Evolutionary conservation across 2,888 invertebrate species (phyloP).

Genomic region (Nemurella pictetii): DNA sequence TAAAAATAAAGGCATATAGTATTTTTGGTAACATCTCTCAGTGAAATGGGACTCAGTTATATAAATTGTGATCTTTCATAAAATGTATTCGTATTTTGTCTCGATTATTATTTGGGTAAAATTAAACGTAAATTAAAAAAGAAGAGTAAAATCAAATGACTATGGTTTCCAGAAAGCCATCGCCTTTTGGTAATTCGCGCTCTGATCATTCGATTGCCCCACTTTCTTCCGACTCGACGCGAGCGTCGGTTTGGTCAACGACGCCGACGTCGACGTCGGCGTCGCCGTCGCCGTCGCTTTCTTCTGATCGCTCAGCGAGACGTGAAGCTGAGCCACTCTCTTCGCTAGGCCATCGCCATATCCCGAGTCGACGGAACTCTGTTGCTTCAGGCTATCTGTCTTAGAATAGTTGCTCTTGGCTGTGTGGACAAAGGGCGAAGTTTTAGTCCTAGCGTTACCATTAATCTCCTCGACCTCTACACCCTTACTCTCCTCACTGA

Average conservation of each 20-base stretch:
- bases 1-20: slow-evolving; percentile 22
- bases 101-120: slow-evolving; percentile 2
- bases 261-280: neutral
- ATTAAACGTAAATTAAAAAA: neutral
- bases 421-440: slow-evolving; percentile 35
- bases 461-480: neutral
- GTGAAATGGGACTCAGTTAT: slow-evolving; percentile 5
- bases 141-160: slow-evolving; percentile 19
- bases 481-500: neutral
- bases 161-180: slow-evolving; percentile 54
- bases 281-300: neutral
- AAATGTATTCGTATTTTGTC: neutral
- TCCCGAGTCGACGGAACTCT: slow-evolving; percentile 41
- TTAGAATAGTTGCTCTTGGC: slow-evolving; percentile 36
- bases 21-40: slow-evolving; percentile 20
- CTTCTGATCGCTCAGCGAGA: neutral
- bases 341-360: slow-evolving; percentile 35
- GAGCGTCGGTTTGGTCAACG: neutral
- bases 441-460: slow-evolving; percentile 3
- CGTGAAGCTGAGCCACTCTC: slow-evolving; percentile 15
- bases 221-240: slow-evolving; percentile 18
- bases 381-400: slow-evolving; percentile 41
- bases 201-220: slow-evolving; percentile 36
- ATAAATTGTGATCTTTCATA: neutral
- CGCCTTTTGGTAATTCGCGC: slow-evolving; percentile 49